Base-by-base conservation (phyloP, 2,113 vertebrate species). In the Syngnathus typhle region DNA sequence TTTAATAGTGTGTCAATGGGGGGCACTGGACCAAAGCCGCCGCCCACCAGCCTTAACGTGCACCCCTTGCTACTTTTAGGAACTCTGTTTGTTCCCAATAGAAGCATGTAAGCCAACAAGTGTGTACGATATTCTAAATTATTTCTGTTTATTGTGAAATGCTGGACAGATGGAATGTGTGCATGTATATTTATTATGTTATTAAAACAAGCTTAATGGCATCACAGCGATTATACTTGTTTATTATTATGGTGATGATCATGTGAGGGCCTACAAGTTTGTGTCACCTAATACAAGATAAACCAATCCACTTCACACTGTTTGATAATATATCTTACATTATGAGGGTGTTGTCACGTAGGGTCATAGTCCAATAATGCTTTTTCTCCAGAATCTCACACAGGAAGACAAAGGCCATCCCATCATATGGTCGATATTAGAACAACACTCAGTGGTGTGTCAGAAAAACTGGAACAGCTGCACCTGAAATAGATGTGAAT, bases 1-100 rank as follows among this genome's bases (percentile, higher is more conserved):
- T 84, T 74, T 70, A 32, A 74, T 67, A 71, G 39, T 64, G 67
- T 73, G 75, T 68, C 23, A 70, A 61, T 71, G 46, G 39, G 63
- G 70, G 67, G 64, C 44, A 66, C 60, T 19, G 64, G 56, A 51
- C 21, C 60, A 62, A 46, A 54, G 51, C 52, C 37, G 56, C 37
- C 36, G 12, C 44, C 65, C 8, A 62, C 36, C 41, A 41, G 39
- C 54, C 41, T 12, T 12, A 44, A 21, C 38, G 12, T 16, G 10
- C 23, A 11, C 13, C 3, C 8, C 7, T 47, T 41, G 7, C 43
- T 64, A 49, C 43, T 51, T 68, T 64, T 11, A 56, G 60, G 58
- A 71, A 23, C 65, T 79, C 68, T 69, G 37, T 64, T 43, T 74
- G 61, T 39, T 59, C 44, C 64, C 32, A 46, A 60, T 32, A 63